Percentiles rank a stretch among this genome's conserved stretches.
Conservation (phyloP, 2,113 vertebrate genomes). For the Percina caprodes region DNA sequence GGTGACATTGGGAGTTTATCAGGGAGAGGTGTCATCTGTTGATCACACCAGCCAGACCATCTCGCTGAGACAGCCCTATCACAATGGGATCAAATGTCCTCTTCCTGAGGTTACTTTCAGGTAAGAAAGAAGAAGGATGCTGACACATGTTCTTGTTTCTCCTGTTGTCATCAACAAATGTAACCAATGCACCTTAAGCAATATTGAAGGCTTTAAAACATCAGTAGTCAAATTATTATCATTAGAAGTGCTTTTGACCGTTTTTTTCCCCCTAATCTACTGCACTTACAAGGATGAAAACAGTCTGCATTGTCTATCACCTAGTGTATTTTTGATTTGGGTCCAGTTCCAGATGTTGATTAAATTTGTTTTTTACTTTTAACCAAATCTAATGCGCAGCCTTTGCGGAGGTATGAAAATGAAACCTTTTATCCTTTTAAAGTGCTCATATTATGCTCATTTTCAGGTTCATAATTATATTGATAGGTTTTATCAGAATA, state of each 20-base stretch:
- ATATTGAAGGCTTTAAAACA: too few species aligned
- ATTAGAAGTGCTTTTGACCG: background rate
- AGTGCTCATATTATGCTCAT: too few species aligned
- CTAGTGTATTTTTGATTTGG: background rate
- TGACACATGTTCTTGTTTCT: background rate
- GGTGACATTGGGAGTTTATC: constrained; percentile 88
- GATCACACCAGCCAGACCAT: constrained; percentile 91
- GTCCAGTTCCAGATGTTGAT: background rate
- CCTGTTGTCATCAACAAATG: background rate
- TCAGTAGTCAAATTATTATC: too few species aligned
- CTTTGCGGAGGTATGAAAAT: background rate
- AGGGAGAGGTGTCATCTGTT: constrained; percentile 89
- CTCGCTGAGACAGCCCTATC: constrained; percentile 89
- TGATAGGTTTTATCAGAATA: too few species aligned
- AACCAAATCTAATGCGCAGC: background rate
- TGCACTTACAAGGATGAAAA: background rate
- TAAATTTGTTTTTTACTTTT: background rate
- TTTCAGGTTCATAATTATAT: too few species aligned
- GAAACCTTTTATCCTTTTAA: background rate
- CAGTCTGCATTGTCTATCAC: background rate
- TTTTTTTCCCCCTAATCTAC: background rate
- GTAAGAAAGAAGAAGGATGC: constrained; percentile 71
- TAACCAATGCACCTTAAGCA: background rate
- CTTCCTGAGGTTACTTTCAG: constrained; percentile 94
- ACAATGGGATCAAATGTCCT: constrained; percentile 90